phyloP scores from a whole-genome alignment of 2,888 invertebrate genomes.

The Cephus spinipes region DNA sequence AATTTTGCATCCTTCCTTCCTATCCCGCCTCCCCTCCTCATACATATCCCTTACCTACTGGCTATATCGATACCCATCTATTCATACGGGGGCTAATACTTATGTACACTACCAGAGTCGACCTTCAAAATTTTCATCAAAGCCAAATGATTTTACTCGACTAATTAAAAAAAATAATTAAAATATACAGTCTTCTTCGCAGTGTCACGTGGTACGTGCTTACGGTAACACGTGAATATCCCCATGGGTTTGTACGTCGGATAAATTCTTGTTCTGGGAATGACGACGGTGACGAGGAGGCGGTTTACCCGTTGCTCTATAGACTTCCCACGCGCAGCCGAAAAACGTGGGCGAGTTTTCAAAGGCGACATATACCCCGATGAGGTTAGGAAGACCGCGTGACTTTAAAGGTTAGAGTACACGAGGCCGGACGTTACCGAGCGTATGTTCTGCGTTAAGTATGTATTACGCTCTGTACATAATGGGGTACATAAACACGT shows the following conservation, averaged over 20 bases:
- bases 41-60: neutral
- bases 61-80: neutral
- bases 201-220: neutral
- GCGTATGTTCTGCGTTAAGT: neutral
- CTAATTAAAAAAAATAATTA: neutral
- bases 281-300: neutral
- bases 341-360: neutral
- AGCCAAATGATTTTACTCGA: neutral
- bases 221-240: neutral
- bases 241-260: neutral
- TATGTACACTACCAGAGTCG: neutral
- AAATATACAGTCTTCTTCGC: neutral
- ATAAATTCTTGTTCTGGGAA: neutral
- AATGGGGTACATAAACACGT: neutral
- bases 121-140: neutral
- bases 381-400: neutral
- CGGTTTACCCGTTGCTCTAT: neutral
- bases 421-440: neutral
- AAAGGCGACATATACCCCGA: neutral
- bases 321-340: neutral
- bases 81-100: neutral
- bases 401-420: neutral
- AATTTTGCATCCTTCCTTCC: neutral
- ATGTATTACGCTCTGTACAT: neutral
- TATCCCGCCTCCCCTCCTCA: no score